phyloP scores from a whole-genome alignment of 2,888 invertebrate genomes.

The Lingula anatina region DNA sequence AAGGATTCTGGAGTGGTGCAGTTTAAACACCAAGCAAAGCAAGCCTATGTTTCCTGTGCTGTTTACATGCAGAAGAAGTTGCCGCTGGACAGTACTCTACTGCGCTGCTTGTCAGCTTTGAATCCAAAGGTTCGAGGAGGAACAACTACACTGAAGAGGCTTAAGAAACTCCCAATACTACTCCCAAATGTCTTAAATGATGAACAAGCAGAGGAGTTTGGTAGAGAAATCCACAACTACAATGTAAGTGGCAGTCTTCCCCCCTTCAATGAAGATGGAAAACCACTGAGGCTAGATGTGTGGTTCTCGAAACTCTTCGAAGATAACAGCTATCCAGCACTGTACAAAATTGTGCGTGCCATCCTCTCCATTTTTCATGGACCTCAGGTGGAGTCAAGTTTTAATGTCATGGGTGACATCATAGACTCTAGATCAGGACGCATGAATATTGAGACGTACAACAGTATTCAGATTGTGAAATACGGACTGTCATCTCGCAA shows the following conservation, averaged over 20 bases:
- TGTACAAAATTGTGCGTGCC: too few species aligned
- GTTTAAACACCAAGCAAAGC: slow-evolving; percentile 2
- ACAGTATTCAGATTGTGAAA: slow-evolving; percentile 15
- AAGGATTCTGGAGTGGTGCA: background rate
- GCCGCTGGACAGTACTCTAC: slow-evolving; percentile 13
- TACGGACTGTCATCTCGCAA: too few species aligned
- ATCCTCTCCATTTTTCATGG: slow-evolving; percentile 24
- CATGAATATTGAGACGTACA: slow-evolving; percentile 11
- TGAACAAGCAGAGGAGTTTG: slow-evolving; percentile 8
- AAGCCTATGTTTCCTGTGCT: slow-evolving; percentile 9
- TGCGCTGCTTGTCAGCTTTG: slow-evolving; percentile 9
- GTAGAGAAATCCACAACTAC: slow-evolving; percentile 8
- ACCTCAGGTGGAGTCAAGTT: slow-evolving; percentile 14
- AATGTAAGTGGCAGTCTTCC: slow-evolving; percentile 5
- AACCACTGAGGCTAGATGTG: background rate
- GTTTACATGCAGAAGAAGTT: slow-evolving; percentile 11
- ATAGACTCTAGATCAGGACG: slow-evolving; percentile 11
- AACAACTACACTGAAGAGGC: slow-evolving; percentile 3
- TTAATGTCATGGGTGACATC: slow-evolving; percentile 18
- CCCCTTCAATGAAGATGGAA: background rate
- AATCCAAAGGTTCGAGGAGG: slow-evolving; percentile 13
- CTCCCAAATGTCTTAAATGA: slow-evolving; percentile 9
- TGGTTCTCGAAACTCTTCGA: background rate
- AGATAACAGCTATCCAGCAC: too few species aligned
- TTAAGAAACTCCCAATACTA: slow-evolving; percentile 9